Evolutionary conservation across 2,797 vertebrate genomes (phyloP).

Genomic region (Jordanella pulchra): DNA sequence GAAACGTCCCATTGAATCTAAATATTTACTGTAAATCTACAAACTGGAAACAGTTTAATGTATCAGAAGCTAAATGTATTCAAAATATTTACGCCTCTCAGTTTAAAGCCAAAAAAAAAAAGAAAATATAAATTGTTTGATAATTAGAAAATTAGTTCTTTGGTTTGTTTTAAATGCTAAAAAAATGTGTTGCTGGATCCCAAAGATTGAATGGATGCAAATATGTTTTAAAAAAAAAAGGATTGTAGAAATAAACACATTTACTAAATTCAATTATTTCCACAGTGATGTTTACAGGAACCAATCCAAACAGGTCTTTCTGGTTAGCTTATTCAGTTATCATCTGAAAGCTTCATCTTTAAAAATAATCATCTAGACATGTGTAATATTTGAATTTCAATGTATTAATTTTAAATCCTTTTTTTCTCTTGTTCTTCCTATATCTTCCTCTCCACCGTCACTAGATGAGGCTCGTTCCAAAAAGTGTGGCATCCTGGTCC

Average conservation of each 20-base stretch:
- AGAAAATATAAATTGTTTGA: too few relatives aligned
- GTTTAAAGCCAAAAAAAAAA: too few relatives aligned
- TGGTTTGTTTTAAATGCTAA: too few relatives aligned
- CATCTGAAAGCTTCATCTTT: too few relatives aligned
- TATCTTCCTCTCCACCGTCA: not conserved
- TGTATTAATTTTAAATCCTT: not conserved
- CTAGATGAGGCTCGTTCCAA: conserved; percentile 95
- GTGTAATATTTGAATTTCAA: not conserved
- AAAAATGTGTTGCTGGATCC: too few relatives aligned
- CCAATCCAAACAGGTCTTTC: not conserved
- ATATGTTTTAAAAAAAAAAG: too few relatives aligned
- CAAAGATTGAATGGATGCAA: too few relatives aligned
- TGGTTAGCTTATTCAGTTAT: not conserved
- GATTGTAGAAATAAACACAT: too few relatives aligned
- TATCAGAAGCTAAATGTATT: not conserved
- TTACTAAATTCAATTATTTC: not conserved
- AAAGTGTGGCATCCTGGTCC: conserved; percentile 97
- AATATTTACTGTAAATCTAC: not conserved
- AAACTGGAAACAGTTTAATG: not conserved
- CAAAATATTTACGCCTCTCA: too few relatives aligned
- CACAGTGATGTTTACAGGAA: not conserved
- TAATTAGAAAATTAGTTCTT: too few relatives aligned
- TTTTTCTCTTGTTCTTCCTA: conserved; percentile 4
- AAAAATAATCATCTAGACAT: too few relatives aligned
- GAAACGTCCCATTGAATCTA: not conserved